Base-by-base conservation (phyloP, 2,797 vertebrate genomes). In the Megaceryle alcyon region DNA sequence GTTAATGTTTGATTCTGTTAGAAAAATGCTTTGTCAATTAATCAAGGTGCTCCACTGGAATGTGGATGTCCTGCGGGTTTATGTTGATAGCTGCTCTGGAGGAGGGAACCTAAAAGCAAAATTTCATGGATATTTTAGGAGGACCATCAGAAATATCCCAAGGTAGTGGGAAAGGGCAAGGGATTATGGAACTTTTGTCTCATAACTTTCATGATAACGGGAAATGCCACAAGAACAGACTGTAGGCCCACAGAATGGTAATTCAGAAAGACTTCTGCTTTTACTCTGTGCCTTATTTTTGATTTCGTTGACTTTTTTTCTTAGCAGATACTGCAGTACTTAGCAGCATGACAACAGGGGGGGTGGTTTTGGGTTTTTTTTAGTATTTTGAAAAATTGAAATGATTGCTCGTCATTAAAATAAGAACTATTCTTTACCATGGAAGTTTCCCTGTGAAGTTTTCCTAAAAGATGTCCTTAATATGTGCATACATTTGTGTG, bases 301-400 rank as follows among this genome's bases (percentile, higher is more conserved):
- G 0, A 37, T 72, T 71, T 44, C 1, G 48, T 10, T 39, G 5
- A 14, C 14, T 35, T 39, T 65, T 59, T 59, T 68, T 39, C 4
- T 46, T 33, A 29, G 1, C 9, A 26, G 19, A 10, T 23, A 37
- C 5, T 53, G 22, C 18, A 59, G 3, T 35, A 46, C 11, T 53
- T 83, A 26, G 6, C 13, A 71, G 10, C n/a, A 21, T 26, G 0
- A 0, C 22, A 21, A 16, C 25, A 29, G 2, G 12, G 10, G 10
- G 12, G 39, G 39, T 12, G 11, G 10, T 39, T 39, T 39, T 12
- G 11, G 39, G 39, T 29, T 41, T 43, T 19, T 68, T 43, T 21
- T 15, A 48, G 20, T 29, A 48, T 7, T 7, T 4, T 43, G 26
- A 46, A 90, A 77, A 8, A 48, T 49, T 29, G 29, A 43, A 79